phyloP scores from a whole-genome alignment of 2,113 vertebrate genomes.

The Ariopsis seemanni region DNA sequence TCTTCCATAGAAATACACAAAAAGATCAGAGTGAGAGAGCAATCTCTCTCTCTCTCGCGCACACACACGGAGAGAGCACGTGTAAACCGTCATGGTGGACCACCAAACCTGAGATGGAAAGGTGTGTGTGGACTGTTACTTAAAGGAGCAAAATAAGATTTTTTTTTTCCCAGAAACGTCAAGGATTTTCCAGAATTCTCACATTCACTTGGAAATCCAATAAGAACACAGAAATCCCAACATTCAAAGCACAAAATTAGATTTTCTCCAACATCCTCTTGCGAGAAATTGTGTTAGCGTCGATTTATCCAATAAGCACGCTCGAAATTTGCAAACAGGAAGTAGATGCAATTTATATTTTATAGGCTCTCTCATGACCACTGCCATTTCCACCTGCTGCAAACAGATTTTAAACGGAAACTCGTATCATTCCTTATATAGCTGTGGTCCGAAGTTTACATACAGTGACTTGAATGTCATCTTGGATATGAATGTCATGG shows the following conservation, averaged over 20 bases:
- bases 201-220: not conserved
- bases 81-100: not conserved
- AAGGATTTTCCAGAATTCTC: not conserved
- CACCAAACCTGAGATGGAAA: not conserved
- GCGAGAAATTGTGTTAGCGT: not conserved
- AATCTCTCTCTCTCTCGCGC: not conserved
- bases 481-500: no score
- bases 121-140: not conserved
- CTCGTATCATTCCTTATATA: not conserved
- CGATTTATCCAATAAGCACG: not conserved
- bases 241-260: not conserved
- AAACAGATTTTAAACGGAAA: not conserved
- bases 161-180: not conserved
- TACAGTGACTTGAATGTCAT: no score
- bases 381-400: not conserved
- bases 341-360: not conserved
- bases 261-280: not conserved
- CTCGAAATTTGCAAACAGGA: not conserved
- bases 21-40: not conserved
- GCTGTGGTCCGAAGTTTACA: no score
- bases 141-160: not conserved
- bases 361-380: not conserved
- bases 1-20: not conserved
- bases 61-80: not conserved
- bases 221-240: not conserved